Evolutionary conservation across 2,797 vertebrate species (phyloP).

Genomic region (Orestias chungarensis): DNA sequence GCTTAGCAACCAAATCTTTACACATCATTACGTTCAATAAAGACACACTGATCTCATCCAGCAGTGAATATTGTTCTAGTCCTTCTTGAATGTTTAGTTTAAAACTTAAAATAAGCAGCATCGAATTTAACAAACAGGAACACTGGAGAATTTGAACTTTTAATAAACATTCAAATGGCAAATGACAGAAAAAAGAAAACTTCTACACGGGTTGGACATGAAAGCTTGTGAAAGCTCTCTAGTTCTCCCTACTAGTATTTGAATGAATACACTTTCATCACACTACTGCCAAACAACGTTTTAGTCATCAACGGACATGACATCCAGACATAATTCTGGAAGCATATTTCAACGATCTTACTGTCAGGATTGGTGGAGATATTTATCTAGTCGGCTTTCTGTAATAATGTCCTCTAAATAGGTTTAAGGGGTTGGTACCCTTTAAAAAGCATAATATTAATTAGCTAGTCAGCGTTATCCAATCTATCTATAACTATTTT

Average conservation of each 20-base stretch:
- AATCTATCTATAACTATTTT: neutral
- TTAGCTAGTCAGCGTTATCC: too few species aligned
- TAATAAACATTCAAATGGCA: neutral
- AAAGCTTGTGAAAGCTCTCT: neutral
- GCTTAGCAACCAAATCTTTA: neutral
- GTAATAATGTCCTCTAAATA: neutral
- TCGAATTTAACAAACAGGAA: neutral
- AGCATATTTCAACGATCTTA: neutral
- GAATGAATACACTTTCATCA: neutral
- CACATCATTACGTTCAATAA: neutral
- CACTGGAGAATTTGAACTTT: neutral
- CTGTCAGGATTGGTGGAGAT: neutral
- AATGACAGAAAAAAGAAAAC: neutral
- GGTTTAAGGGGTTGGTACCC: neutral
- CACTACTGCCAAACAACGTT: too few species aligned
- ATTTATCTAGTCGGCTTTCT: neutral
- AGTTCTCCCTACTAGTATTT: neutral
- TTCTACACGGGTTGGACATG: neutral
- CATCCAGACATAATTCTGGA: neutral
- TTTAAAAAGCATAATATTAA: neutral
- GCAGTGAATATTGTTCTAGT: neutral
- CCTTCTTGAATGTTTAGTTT: neutral
- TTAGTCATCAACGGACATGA: too few species aligned
- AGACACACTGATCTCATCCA: neutral
- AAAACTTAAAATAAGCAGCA: neutral